A percentile compares a stretch with the other conserved stretches of the same genome.
phyloP scores from a whole-genome alignment of 2,113 vertebrate genomes.

The Catharus fuscescens region DNA sequence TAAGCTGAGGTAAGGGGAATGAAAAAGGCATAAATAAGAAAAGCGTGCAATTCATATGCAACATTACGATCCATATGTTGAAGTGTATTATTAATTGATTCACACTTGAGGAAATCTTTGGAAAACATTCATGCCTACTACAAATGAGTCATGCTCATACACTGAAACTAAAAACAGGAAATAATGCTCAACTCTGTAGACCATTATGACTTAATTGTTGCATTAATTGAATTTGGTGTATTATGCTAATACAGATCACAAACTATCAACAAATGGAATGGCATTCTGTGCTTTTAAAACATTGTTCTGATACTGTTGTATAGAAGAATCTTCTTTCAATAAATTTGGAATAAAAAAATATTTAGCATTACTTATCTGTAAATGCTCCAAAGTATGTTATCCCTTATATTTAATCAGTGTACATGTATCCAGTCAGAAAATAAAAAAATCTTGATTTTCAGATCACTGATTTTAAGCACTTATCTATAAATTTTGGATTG shows the following conservation, averaged over 20 bases:
- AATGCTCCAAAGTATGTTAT: not conserved
- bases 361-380: not conserved
- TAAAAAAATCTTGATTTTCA: not conserved
- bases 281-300: not conserved
- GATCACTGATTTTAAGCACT: not conserved
- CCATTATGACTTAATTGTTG: slow-evolving; percentile 21
- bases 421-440: not conserved
- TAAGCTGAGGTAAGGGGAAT: not conserved
- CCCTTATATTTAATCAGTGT: not conserved
- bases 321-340: not conserved
- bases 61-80: not conserved
- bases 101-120: not conserved
- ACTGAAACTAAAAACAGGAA: slow-evolving; percentile 10
- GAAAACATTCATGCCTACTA: slow-evolving; percentile 22
- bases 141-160: slow-evolving; percentile 32
- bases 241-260: slow-evolving; percentile 42
- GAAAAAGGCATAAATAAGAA: not conserved
- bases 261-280: not conserved
- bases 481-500: not conserved
- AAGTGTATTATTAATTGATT: not conserved
- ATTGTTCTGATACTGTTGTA: not conserved
- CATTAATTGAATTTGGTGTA: not conserved
- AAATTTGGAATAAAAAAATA: not conserved
- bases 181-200: not conserved
- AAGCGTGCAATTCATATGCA: not conserved